phyloP scores from a whole-genome alignment of 1,140 invertebrate species.

The Tribolium madens region DNA sequence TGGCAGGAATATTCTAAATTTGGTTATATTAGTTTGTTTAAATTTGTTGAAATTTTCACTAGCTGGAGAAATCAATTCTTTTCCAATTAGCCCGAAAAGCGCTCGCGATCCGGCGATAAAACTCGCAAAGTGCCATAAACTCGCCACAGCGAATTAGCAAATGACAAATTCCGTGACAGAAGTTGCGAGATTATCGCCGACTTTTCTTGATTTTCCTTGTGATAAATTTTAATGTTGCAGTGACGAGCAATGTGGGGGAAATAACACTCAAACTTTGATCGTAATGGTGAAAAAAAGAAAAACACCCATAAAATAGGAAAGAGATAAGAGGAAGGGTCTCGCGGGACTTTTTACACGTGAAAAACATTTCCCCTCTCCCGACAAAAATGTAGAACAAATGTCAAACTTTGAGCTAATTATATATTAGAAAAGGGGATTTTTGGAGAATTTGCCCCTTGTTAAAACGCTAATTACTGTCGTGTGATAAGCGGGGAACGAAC shows the following conservation, averaged over 20 bases:
- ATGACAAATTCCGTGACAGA: slow-evolving; percentile 6
- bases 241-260: not conserved
- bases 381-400: too few relatives aligned
- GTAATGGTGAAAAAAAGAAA: not conserved
- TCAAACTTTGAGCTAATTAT: too few relatives aligned
- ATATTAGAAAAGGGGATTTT: not conserved
- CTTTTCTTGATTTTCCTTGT: slow-evolving; percentile 4
- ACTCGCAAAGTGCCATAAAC: not conserved
- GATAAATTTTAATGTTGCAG: slow-evolving; percentile 27
- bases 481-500: not conserved
- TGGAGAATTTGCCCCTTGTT: not conserved
- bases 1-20: not conserved
- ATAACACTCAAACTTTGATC: slow-evolving; percentile 15
- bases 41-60: too few relatives aligned
- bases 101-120: not conserved
- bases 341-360: not conserved
- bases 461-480: not conserved
- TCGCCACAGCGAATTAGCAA: not conserved
- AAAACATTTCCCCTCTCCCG: too few relatives aligned
- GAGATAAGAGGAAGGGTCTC: not conserved
- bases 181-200: not conserved
- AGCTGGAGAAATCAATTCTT: not conserved
- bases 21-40: too few relatives aligned
- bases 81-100: not conserved
- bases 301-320: slow-evolving; percentile 7